Base-by-base conservation (phyloP, 2,888 invertebrate species). In the Volucella bombylans region DNA sequence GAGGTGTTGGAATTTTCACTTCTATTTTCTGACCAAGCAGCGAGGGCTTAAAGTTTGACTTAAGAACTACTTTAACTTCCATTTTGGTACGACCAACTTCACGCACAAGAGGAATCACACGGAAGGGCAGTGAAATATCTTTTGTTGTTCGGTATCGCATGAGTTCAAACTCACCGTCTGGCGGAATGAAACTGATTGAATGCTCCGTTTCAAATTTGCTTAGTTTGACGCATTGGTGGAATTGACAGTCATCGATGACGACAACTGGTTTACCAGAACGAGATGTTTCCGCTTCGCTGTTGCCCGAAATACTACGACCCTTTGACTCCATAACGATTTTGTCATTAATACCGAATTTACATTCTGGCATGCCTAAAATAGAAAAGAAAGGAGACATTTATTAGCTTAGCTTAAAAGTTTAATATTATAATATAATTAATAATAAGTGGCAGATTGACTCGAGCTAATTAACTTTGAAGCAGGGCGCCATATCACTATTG, bases 71-170 rank as follows among this genome's bases (percentile, higher is more conserved):
- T 91, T 99, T 99, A 0, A 99, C 99, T 92, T 99, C 99, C 99
- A 99, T 99, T 93, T 99, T 98, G 89, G 99, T 99, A 87, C 99
- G 96, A 0, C 99, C 99, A 3, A 98, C 98, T 92, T 99, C 99
- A 0, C 99, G 95, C 0, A 99, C 99, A 50, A 99, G 93, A 0
- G 99, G 99, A 90, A 99, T 99, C 82, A 99, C 99, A 87, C 99
- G 96, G 95, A 99, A 99, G 87, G 99, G 99, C 87, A 99, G 94
- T 64, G 99, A 99, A 90, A 99, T 99, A 93, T 99, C 99, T 92
- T 99, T 99, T 23, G 99, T 99, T 72, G 99, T 99, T 85, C 99
- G 96, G 92, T 99, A 99, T 95, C 98, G 96, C 99, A 99, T 99
- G 43, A 99, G 94, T 92, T 99, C 99, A 90, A 99, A 99, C 93